Evolutionary conservation across 2,113 vertebrate species (phyloP), one percentile per base, ranked within the genome.

Genomic region (Damaliscus lunatus): DNA sequence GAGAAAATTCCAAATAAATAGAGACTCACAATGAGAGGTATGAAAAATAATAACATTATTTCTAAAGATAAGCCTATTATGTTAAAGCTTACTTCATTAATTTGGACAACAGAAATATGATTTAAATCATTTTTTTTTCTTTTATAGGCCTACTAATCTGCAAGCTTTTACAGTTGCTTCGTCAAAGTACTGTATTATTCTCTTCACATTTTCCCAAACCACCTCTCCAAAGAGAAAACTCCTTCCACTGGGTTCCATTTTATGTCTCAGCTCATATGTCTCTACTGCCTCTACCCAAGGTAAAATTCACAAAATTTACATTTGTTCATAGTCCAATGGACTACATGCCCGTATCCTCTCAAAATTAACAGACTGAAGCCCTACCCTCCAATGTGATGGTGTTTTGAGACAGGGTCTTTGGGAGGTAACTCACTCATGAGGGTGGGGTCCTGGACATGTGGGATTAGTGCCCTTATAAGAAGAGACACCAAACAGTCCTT

Each of bases 1-100:
- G 86, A 93, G 67, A 7, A 91, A 96, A 94, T 91, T 43, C 81
- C 88, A 96, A 94, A 94, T 57, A 98, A 94, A 52, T 74, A 52
- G 62, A 93, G n/a, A 90, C 46, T 53, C 59, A 53, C 25, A 48
- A 93, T 17, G 60, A 90, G 77, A 31, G 23, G 6, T 16, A 62
- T 36, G 12, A 93, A 48, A 91, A 88, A 55, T 55, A 97, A 60
- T n/a, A 90, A n/a, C 27, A 87, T 95, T 96, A 83, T 89, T 93
- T 95, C 92, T 64, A 6, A 29, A 86, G 48, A 15, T 48, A 95
- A 92, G 85, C 31, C n/a, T 88, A 82, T 88, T 64, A 27, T 81
- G 92, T 81, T 10, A 89, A 88, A 96, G 23, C 90, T 97, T 40
- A 92, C 81, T 90, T 96, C 78, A 88, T 77, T 88, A 81, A 92